Conservation (phyloP, 1,140 invertebrate genomes). For the Holotrichia oblita region DNA sequence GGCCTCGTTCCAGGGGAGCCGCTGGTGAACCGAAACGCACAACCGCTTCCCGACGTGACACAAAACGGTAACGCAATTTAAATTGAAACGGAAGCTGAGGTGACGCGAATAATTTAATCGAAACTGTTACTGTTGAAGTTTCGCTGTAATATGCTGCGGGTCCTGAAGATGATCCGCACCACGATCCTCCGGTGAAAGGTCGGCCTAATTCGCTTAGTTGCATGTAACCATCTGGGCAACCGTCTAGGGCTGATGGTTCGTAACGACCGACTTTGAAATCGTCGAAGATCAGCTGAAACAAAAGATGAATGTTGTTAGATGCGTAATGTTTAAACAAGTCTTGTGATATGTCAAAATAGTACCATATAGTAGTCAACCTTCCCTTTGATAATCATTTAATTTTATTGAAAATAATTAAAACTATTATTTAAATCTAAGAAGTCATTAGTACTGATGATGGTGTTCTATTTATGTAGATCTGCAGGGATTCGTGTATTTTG, state of each 20-base stretch:
- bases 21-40: conserved; percentile 78
- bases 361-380: too few relatives aligned
- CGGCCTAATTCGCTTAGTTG: conserved; percentile 82
- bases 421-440: too few relatives aligned
- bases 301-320: conserved; percentile 20
- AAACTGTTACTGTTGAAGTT: conserved; percentile 82
- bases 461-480: too few relatives aligned
- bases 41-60: conserved; percentile 76
- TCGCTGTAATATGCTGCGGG: conserved; percentile 87
- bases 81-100: conserved; percentile 77
- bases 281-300: conserved; percentile 79
- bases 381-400: too few relatives aligned
- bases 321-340: too few relatives aligned
- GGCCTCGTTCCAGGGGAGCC: conserved; percentile 77
- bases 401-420: too few relatives aligned
- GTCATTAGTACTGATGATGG: too few relatives aligned
- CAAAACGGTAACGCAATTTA: conserved; percentile 80
- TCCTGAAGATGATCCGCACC: conserved; percentile 80
- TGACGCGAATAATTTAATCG: conserved; percentile 73
- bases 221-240: conserved; percentile 85
- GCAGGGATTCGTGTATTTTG: too few relatives aligned
- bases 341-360: too few relatives aligned
- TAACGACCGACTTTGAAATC: conserved; percentile 82
- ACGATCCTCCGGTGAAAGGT: conserved; percentile 84
- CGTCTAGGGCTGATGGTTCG: conserved; percentile 71